These are phyloP conservation scores for Tragelaphus buxtoni DNA, from an alignment of 2,113 vertebrate genomes.

Conservation along the genomic window DNA sequence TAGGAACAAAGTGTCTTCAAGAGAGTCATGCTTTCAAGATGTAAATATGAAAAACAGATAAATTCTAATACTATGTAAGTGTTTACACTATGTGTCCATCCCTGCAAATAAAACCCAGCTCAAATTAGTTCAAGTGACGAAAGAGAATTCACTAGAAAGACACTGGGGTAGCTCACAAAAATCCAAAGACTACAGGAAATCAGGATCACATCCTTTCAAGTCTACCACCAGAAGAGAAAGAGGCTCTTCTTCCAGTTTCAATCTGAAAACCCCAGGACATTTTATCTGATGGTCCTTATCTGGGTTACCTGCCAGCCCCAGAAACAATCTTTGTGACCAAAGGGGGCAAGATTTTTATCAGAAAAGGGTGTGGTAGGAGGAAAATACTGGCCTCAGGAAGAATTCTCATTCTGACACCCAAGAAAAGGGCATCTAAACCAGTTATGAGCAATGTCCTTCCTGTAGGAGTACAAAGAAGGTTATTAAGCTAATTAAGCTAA, in stretches of 20 bases:
- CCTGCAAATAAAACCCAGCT: background rate
- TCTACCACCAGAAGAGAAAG: background rate
- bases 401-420: background rate
- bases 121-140: background rate
- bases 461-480: background rate
- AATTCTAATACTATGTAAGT: background rate
- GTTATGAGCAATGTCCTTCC: background rate
- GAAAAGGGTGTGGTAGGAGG: background rate
- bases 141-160: background rate
- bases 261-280: background rate
- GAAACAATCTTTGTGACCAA: background rate
- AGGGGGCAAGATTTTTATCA: background rate
- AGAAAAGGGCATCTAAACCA: background rate
- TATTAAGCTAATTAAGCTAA: background rate
- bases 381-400: background rate
- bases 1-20: background rate
- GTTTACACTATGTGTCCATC: background rate
- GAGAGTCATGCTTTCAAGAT: background rate
- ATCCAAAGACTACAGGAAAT: background rate
- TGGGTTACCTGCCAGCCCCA: background rate
- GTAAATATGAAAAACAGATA: background rate
- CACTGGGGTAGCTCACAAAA: background rate
- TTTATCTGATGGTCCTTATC: background rate
- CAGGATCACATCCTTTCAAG: background rate
- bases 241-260: background rate